Evolutionary conservation across 2,888 invertebrate genomes (phyloP).

Genomic region (Mesoligia furuncula): DNA sequence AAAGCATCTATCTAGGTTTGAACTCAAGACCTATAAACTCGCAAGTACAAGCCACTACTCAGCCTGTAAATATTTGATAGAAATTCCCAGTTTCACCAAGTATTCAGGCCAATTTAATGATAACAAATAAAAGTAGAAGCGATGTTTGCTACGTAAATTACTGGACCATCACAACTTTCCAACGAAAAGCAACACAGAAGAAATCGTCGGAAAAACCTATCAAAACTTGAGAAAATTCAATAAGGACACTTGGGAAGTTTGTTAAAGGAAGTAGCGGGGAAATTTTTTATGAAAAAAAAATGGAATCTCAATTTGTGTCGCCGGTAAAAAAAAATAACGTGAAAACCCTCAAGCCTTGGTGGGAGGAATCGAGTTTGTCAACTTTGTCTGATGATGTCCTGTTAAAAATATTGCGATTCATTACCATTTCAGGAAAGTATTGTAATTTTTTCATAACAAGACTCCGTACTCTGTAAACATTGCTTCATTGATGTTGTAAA

Average conservation of each 20-base stretch:
- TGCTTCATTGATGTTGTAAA: background rate
- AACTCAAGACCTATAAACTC: background rate
- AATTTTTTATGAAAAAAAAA: conserved; percentile 86
- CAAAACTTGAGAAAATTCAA: conserved; percentile 90
- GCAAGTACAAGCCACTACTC: background rate
- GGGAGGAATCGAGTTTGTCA: conserved; percentile 77
- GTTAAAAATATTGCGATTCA: conserved; percentile 67
- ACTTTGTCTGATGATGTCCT: conserved; percentile 73
- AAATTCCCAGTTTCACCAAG: conserved; percentile 22
- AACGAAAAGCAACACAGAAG: conserved; percentile 82
- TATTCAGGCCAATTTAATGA: conserved; percentile 59
- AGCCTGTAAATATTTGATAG: conserved; percentile 23
- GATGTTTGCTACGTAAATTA: conserved; percentile 83
- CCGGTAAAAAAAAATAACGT: conserved; percentile 83
- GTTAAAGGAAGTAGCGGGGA: conserved; percentile 87
- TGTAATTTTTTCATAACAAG: conserved; percentile 31
- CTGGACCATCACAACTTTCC: conserved; percentile 80
- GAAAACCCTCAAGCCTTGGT: conserved; percentile 72
- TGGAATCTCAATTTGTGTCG: conserved; percentile 85
- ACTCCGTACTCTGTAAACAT: conserved; percentile 19
- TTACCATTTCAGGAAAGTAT: conserved; percentile 55
- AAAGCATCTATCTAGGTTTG: background rate
- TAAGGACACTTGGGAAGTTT: conserved; percentile 89
- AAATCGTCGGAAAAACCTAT: conserved; percentile 89
- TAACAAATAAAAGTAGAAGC: conserved; percentile 60